Percentiles rank a stretch among this genome's conserved stretches.
These are phyloP conservation scores for Sebastolobus alascanus DNA, from an alignment of 2,797 vertebrate species.

Conservation along the genomic window DNA sequence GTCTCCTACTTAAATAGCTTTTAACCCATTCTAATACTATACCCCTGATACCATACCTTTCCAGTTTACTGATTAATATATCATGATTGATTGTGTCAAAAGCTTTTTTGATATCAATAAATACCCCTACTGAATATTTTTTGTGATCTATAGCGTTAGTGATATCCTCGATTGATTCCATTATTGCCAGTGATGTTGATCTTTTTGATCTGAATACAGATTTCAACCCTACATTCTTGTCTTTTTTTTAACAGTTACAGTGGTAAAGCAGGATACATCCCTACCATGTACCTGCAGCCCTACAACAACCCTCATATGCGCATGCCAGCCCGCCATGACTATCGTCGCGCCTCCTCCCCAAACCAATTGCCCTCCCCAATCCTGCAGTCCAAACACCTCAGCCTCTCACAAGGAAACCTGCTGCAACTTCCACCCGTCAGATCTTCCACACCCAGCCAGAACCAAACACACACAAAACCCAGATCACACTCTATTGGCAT, in stretches of 20 bases:
- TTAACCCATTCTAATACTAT: too few relatives aligned
- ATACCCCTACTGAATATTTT: too few relatives aligned
- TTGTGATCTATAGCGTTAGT: too few relatives aligned
- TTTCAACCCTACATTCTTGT: background rate
- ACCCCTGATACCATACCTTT: too few relatives aligned
- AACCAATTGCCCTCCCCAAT: background rate
- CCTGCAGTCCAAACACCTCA: constrained; percentile 56
- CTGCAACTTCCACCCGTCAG: background rate
- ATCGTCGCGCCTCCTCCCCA: constrained; percentile 20
- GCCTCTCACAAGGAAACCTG: constrained; percentile 73
- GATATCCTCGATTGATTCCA: too few relatives aligned
- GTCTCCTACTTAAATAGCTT: too few relatives aligned
- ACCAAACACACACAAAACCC: background rate
- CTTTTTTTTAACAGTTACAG: constrained; percentile 80
- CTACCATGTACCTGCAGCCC: constrained; percentile 87
- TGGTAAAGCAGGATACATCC: constrained; percentile 84
- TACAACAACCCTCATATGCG: constrained; percentile 81
- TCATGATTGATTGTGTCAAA: too few relatives aligned
- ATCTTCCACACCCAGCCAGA: background rate
- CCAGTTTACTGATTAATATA: too few relatives aligned
- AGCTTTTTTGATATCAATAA: too few relatives aligned
- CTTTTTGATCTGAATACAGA: background rate
- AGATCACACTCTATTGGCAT: constrained; percentile 65
- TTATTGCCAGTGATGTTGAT: too few relatives aligned
- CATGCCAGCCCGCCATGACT: constrained; percentile 46